Evolutionary conservation across 1,140 invertebrate genomes (phyloP).

Genomic region (Rhagoletis pomonella): DNA sequence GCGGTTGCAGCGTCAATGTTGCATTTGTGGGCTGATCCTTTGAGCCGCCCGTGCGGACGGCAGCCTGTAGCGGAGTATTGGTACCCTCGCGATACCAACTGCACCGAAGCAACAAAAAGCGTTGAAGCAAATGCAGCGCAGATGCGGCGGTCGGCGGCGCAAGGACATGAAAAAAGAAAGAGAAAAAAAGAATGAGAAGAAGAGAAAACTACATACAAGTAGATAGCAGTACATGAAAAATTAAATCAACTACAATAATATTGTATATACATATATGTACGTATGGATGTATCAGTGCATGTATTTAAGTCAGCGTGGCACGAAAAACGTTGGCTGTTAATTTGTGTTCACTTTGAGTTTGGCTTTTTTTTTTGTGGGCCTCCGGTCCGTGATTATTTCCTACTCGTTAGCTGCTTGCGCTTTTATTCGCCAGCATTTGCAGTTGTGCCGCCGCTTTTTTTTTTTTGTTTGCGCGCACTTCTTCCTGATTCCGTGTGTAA

Average conservation of each 20-base stretch:
- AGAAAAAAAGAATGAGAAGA: not conserved
- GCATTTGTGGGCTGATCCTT: slow-evolving; percentile 83
- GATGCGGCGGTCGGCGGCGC: not conserved
- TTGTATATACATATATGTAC: no score
- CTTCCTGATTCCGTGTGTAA: not conserved
- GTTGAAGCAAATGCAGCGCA: not conserved
- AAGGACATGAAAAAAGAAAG: slow-evolving; percentile 51
- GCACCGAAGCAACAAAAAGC: slow-evolving; percentile 54
- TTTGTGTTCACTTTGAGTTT: slow-evolving; percentile 32
- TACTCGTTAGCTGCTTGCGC: slow-evolving; percentile 32
- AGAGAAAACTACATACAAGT: not conserved
- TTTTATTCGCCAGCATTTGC: not conserved
- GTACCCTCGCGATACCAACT: slow-evolving; percentile 84
- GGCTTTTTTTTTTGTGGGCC: not conserved
- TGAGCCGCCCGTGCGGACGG: slow-evolving; percentile 80
- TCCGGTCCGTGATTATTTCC: slow-evolving; percentile 32
- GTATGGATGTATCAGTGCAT: no score
- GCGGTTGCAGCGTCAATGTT: slow-evolving; percentile 83
- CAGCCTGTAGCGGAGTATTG: slow-evolving; percentile 80
- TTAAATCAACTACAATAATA: not conserved
- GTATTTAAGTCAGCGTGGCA: not conserved
- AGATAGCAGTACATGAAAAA: not conserved
- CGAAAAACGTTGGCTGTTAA: slow-evolving; percentile 32
- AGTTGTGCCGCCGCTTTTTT: not conserved
- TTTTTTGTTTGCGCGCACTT: not conserved